A percentile compares a stretch with the other conserved stretches of the same genome.
These are phyloP conservation scores for Goniozus legneri DNA, from an alignment of 1,140 invertebrate species.

Conservation along the genomic window DNA sequence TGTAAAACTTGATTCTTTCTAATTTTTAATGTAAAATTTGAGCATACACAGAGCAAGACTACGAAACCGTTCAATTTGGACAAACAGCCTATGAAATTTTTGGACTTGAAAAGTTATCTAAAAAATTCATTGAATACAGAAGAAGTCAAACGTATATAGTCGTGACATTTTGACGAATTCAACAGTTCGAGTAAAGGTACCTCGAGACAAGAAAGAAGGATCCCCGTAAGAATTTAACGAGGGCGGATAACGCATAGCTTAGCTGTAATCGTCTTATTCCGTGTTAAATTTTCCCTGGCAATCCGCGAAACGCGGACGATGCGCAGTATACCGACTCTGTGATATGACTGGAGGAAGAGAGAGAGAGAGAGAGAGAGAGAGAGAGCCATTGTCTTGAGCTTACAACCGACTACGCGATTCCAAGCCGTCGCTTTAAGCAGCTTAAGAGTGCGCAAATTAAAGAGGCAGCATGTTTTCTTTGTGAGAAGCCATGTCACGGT, in stretches of 20 bases:
- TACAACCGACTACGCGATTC: conserved; percentile 26
- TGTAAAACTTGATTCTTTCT: background rate
- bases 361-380: no score
- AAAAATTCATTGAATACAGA: background rate
- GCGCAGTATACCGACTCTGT: conserved; percentile 9
- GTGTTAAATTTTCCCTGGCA: conserved; percentile 41
- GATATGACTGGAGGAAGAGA: conserved; percentile 22
- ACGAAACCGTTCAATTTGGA: background rate
- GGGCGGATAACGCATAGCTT: conserved; percentile 31
- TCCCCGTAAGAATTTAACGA: background rate
- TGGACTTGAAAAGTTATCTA: background rate
- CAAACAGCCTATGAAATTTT: background rate
- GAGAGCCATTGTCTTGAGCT: conserved; percentile 40
- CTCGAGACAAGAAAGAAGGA: background rate
- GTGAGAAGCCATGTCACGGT: background rate
- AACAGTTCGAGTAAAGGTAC: background rate
- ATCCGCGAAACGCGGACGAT: conserved; percentile 16
- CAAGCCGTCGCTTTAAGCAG: conserved; percentile 28
- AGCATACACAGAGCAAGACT: no score
- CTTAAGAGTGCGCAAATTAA: conserved; percentile 33
- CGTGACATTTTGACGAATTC: background rate
- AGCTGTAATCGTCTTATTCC: conserved; percentile 49
- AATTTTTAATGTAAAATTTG: no score
- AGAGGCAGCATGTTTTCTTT: conserved; percentile 20
- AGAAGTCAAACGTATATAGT: background rate